These are phyloP conservation scores for Ariopsis seemanni DNA, from an alignment of 2,113 vertebrate genomes.

Conservation along the genomic window DNA sequence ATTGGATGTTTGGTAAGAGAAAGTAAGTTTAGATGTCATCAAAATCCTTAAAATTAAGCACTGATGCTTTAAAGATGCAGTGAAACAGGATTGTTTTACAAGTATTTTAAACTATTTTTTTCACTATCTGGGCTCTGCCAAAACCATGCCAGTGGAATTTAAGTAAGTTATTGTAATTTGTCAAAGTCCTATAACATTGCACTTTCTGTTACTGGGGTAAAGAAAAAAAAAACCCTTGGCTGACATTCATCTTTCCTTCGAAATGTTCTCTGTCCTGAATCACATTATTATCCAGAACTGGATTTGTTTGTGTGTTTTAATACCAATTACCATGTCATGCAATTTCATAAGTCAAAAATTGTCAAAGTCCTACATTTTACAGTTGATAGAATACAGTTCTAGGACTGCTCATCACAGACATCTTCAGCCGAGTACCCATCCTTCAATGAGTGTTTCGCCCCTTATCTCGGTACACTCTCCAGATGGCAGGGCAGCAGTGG, in stretches of 20 bases:
- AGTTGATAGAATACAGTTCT: no score
- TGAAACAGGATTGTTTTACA: not conserved
- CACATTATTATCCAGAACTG: not conserved
- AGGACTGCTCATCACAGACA: no score
- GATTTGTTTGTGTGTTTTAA: not conserved
- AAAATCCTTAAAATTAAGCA: not conserved
- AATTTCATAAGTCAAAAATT: not conserved
- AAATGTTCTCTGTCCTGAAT: not conserved
- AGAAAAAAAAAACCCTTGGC: not conserved
- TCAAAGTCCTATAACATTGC: not conserved
- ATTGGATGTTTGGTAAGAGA: not conserved
- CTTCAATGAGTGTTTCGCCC: no score
- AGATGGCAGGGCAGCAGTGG: no score
- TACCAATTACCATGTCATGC: not conserved
- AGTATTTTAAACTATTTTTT: not conserved
- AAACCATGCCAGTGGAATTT: not conserved
- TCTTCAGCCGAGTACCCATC: no score
- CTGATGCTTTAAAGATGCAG: not conserved
- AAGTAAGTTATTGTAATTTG: not conserved
- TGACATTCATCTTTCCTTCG: not conserved
- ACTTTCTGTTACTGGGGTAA: not conserved
- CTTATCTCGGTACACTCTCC: no score
- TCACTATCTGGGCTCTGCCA: not conserved
- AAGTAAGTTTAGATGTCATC: not conserved
- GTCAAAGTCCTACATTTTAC: not conserved